Conservation (phyloP, 2,113 vertebrate species). For the Xenopus borealis region DNA sequence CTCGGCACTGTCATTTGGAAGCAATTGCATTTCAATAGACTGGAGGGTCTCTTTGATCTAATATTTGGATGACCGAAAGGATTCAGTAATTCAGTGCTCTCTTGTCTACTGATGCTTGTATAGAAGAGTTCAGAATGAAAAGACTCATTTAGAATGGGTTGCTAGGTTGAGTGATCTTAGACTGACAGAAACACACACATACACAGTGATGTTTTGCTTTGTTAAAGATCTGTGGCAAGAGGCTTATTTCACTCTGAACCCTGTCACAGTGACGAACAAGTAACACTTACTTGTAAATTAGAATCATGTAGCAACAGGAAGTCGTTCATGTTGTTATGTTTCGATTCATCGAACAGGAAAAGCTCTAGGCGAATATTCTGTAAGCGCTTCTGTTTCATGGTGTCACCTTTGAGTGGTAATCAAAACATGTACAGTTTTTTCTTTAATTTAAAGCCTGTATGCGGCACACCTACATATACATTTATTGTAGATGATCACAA, state of each 20-base stretch:
- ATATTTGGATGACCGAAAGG: constrained; percentile 64
- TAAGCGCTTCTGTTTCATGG: background rate
- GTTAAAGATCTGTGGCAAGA: constrained; percentile 40
- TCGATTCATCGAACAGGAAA: constrained; percentile 11
- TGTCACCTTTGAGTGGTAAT: background rate
- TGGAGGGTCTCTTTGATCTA: constrained; percentile 79
- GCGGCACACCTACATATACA: too few relatives aligned
- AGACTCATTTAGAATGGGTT: constrained; percentile 54
- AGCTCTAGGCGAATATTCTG: background rate
- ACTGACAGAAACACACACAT: constrained; percentile 35
- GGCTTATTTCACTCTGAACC: constrained; percentile 6
- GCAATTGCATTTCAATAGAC: constrained; percentile 78
- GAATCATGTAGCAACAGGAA: background rate
- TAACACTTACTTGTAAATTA: constrained; percentile 14
- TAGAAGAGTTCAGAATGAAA: constrained; percentile 53
- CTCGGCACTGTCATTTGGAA: constrained; percentile 73
- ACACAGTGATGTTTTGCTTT: constrained; percentile 47
- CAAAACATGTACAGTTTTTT: background rate
- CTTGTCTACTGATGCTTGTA: constrained; percentile 55
- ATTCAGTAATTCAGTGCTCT: constrained; percentile 59
- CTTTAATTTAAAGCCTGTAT: background rate
- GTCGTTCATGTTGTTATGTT: background rate
- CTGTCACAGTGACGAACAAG: background rate
- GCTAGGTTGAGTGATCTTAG: constrained; percentile 60
- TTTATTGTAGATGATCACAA: background rate